Evolutionary conservation across 2,888 invertebrate species (phyloP), one percentile per base, ranked within the genome.

Genomic region (Nemoura dubitans): DNA sequence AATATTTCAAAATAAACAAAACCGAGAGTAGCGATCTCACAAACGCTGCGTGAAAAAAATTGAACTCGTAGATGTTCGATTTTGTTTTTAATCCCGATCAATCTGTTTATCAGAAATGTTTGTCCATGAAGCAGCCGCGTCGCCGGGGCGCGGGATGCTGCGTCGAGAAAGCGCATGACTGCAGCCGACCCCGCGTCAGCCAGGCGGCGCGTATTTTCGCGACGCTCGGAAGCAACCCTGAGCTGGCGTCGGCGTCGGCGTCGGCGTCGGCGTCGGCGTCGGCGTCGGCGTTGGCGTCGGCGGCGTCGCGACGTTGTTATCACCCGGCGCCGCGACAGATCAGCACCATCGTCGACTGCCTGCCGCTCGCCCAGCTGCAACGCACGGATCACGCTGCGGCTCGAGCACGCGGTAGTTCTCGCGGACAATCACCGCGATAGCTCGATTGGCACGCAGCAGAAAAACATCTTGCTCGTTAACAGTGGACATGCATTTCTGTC

Each of bases 201-300:
- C 21, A 21, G 59, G 59, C 59, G 59, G 59, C 59, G 59, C 59
- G 59, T 59, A 59, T 59, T 59, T 59, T 7, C 16, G 59, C 59
- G 59, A 59, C 59, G 59, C 14, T 59, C 59, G 59, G 16, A 59
- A 59, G 59, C 59, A 59, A 59, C 59, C 16, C 59, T 59, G 59
- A 59, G 59, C 59, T 59, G 59, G 59, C 59, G 59, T 59, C 59
- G 59, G 59, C 59, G 59, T 59, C 59, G 59, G 59, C 59, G 59
- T 36, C 36, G 36, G 36, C 36, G 36, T 36, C 36, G 36, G 36
- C 36, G n/a, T 59, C 59, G 59, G 59, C 21, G 21, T n/a, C n/a
- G 59, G 59, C 59, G 59, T 59, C 59, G 59, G 59, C 59, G 59
- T 59, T 14, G 59, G 59, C 59, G 59, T 59, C 59, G 59, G 59